These are phyloP conservation scores for Volucella inanis DNA, from an alignment of 2,888 invertebrate species.

Conservation along the genomic window DNA sequence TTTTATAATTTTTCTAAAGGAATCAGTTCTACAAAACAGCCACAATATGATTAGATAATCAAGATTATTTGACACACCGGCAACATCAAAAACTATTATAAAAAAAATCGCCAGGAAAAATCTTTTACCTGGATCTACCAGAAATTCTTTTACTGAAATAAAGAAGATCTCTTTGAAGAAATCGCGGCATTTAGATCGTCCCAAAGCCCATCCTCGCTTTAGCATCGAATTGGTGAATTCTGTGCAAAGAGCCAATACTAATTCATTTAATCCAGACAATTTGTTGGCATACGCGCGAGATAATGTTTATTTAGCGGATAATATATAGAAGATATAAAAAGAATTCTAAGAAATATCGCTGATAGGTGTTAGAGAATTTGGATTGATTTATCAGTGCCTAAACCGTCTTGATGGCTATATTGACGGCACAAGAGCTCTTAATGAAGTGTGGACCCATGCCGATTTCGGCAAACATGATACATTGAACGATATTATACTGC, in stretches of 20 bases:
- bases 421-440: conserved; percentile 94
- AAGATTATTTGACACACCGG: too few relatives aligned
- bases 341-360: conserved; percentile 93
- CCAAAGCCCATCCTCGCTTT: conserved; percentile 83
- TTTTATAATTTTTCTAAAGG: too few relatives aligned
- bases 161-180: conserved; percentile 22
- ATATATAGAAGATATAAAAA: conserved; percentile 85
- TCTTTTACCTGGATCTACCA: conserved; percentile 75
- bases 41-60: too few relatives aligned
- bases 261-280: conserved; percentile 92
- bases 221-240: conserved; percentile 79
- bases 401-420: conserved; percentile 95
- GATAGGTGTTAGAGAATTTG: conserved; percentile 92
- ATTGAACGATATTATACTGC: conserved; percentile 97
- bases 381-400: conserved; percentile 93
- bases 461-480: conserved; percentile 94
- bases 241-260: conserved; percentile 87
- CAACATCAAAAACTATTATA: too few relatives aligned
- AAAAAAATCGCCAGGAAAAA: too few relatives aligned
- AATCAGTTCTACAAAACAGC: too few relatives aligned
- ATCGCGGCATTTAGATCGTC: conserved; percentile 78
- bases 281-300: conserved; percentile 81
- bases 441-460: conserved; percentile 97
- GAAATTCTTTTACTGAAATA: conserved; percentile 28
- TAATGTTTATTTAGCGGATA: conserved; percentile 81